Evolutionary conservation across 2,113 vertebrate genomes (phyloP).

Genomic region (Otocyon megalotis): DNA sequence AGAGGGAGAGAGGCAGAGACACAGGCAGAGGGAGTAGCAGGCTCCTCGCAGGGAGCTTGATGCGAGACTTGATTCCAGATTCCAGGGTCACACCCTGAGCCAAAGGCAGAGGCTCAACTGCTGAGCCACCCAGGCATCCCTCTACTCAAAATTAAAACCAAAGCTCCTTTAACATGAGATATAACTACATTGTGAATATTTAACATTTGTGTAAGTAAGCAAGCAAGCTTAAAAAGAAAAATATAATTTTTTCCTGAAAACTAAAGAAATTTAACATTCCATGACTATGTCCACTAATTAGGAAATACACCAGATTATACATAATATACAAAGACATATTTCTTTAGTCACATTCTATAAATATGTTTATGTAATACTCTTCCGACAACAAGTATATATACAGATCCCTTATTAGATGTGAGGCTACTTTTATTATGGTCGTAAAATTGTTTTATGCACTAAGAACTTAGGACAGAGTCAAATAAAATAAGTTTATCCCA

Average conservation of each 20-base stretch:
- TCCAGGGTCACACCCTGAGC: too few relatives aligned
- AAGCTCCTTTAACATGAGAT: not conserved
- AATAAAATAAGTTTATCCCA: conserved; percentile 58
- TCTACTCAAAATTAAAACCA: conserved; percentile 4
- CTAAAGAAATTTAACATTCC: not conserved
- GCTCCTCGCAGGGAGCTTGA: too few relatives aligned
- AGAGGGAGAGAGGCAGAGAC: too few relatives aligned
- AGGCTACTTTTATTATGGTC: conserved; percentile 30
- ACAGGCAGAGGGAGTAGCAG: too few relatives aligned
- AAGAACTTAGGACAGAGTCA: conserved; percentile 39
- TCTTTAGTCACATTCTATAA: conserved; percentile 47
- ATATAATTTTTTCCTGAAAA: not conserved
- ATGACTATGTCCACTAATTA: not conserved
- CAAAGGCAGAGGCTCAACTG: too few relatives aligned
- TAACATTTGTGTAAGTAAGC: conserved; percentile 31
- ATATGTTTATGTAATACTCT: not conserved
- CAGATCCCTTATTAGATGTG: not conserved
- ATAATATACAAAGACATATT: not conserved
- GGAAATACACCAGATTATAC: not conserved
- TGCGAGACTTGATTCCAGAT: too few relatives aligned
- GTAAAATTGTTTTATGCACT: conserved; percentile 50
- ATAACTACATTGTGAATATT: conserved; percentile 22
- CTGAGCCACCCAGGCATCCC: too few relatives aligned
- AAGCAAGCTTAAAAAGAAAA: conserved; percentile 15
- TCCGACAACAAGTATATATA: not conserved